Evolutionary conservation across 2,113 vertebrate species (phyloP).

Genomic region (Paradisaea rubra): DNA sequence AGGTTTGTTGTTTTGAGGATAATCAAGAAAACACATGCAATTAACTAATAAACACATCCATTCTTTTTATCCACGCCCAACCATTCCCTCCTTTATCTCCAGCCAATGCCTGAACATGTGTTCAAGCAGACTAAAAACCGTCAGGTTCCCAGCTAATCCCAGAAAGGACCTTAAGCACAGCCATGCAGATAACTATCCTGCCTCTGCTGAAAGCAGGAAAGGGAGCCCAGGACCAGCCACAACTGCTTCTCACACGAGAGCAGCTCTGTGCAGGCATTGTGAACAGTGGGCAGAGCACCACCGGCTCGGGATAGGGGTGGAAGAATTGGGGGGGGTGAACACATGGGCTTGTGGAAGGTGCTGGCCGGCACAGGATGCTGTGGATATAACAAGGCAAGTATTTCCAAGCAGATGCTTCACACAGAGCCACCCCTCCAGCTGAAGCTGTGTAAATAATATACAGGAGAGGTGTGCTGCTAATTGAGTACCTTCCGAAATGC

Average conservation of each 20-base stretch:
- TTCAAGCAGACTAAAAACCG: neutral
- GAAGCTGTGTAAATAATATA: neutral
- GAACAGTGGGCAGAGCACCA: fast-evolving
- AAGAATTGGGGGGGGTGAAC: neutral
- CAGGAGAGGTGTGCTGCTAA: neutral
- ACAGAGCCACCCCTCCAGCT: neutral
- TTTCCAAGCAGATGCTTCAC: neutral
- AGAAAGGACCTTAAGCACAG: neutral
- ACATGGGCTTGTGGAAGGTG: neutral
- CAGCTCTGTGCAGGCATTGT: fast-evolving
- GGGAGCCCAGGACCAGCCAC: neutral
- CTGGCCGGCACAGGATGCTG: neutral
- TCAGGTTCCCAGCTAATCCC: neutral
- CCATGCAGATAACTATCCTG: fast-evolving
- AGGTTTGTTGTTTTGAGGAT: neutral
- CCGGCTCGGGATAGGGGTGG: fast-evolving
- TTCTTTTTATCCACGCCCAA: neutral
- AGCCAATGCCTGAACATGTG: fast-evolving
- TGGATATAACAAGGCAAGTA: neutral
- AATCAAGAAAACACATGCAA: neutral
- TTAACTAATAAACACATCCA: neutral
- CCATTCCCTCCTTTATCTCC: neutral
- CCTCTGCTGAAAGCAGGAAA: neutral
- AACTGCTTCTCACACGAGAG: neutral
- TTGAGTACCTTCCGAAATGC: neutral